Evolutionary conservation across 2,888 invertebrate species (phyloP).

Genomic region (Rhagonycha fulva): DNA sequence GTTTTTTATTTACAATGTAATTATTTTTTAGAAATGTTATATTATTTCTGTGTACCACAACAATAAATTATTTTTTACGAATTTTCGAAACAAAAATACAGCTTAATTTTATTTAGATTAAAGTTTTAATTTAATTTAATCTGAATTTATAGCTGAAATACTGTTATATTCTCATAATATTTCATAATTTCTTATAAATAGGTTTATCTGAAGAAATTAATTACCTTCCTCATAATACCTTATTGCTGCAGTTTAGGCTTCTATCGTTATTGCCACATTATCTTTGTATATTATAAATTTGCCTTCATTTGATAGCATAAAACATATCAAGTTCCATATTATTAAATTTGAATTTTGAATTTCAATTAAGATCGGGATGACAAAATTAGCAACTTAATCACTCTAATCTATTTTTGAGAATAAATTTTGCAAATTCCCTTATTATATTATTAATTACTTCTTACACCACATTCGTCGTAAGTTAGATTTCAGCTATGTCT

Average conservation of each 20-base stretch:
- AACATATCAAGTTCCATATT: not conserved
- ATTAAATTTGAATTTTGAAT: not conserved
- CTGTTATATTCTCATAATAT: not conserved
- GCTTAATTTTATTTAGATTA: not conserved
- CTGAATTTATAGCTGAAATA: not conserved
- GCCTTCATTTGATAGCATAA: not conserved
- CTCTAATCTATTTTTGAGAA: too few relatives aligned
- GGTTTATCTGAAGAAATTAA: not conserved
- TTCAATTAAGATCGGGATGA: not conserved
- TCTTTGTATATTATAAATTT: too few relatives aligned
- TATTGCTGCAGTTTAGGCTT: not conserved
- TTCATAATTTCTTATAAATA: not conserved
- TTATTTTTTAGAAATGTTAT: not conserved
- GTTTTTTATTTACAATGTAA: not conserved
- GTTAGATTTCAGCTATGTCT: too few relatives aligned
- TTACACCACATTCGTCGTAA: too few relatives aligned
- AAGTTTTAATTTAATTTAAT: not conserved
- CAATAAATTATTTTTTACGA: not conserved
- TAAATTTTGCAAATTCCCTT: too few relatives aligned
- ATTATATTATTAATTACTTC: too few relatives aligned
- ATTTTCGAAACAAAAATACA: not conserved
- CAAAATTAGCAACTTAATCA: not conserved
- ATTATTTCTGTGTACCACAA: not conserved
- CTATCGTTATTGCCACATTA: not conserved
- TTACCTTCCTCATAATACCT: not conserved